These are phyloP conservation scores for Catostomus latipinnis DNA, from an alignment of 2,797 vertebrate species.

Conservation along the genomic window DNA sequence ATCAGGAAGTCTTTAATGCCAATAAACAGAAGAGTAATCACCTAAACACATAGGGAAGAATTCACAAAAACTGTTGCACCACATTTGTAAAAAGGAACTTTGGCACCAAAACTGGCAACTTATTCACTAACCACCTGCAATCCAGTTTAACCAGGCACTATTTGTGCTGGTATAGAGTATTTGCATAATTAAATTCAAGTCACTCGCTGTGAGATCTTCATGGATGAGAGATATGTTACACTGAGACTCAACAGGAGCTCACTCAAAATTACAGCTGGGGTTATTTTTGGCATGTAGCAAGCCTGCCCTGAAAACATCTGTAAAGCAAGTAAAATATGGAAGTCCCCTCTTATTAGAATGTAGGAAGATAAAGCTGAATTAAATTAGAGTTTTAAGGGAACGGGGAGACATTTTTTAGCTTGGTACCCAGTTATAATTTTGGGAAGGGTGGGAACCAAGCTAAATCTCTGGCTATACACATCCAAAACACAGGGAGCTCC, in stretches of 20 bases:
- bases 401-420: constrained; percentile 43
- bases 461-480: constrained; percentile 58
- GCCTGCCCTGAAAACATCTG: constrained; percentile 32
- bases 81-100: too few species aligned
- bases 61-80: too few species aligned
- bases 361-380: constrained; percentile 50
- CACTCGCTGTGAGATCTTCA: constrained; percentile 6
- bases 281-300: constrained; percentile 64
- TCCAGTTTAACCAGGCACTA: too few species aligned
- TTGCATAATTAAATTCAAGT: too few species aligned
- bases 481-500: constrained; percentile 38
- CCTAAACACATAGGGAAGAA: not conserved
- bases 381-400: constrained; percentile 35
- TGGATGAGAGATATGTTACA: constrained; percentile 9
- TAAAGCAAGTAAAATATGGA: constrained; percentile 43
- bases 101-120: too few species aligned
- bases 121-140: too few species aligned
- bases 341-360: constrained; percentile 68
- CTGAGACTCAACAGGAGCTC: constrained; percentile 31
- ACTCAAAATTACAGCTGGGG: constrained; percentile 40
- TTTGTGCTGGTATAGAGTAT: too few species aligned
- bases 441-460: constrained; percentile 51
- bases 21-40: constrained; percentile 14
- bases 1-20: constrained; percentile 1
- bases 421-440: constrained; percentile 59